phyloP scores from a whole-genome alignment of 2,113 vertebrate species.

The Brachyhypopomus occidentalis region DNA sequence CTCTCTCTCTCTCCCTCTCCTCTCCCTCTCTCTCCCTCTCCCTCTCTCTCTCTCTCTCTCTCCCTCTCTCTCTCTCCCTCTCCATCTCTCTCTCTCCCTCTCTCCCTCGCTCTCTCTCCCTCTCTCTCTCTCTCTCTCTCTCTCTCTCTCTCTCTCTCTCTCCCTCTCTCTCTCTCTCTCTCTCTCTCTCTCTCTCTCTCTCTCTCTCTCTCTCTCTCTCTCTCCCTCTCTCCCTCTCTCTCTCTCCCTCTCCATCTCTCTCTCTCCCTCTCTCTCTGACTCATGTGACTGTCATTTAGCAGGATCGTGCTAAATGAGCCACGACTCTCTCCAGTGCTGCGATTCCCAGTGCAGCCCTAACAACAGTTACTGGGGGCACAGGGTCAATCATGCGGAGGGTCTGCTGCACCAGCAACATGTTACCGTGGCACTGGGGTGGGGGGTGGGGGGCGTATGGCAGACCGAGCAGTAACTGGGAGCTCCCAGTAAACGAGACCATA shows the following conservation, averaged over 20 bases:
- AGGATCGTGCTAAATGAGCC: conserved; percentile 48
- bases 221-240: background rate
- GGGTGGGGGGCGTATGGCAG: no score
- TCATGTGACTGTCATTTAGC: conserved; percentile 38
- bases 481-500: no score
- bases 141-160: background rate
- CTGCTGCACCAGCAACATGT: background rate
- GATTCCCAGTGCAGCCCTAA: conserved; percentile 34
- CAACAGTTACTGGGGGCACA: conserved; percentile 39
- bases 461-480: no score
- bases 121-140: background rate
- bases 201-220: background rate
- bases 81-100: background rate
- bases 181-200: no score
- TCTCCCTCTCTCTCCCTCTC: background rate
- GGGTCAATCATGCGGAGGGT: conserved; percentile 42
- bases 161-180: background rate
- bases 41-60: background rate
- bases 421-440: background rate
- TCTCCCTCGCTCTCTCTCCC: background rate
- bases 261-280: background rate
- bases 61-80: background rate
- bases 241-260: background rate
- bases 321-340: background rate
- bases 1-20: no score